Base-by-base conservation (phyloP, 64 coral and sea anemone species). In the Dendrophyllia cribrosa region DNA sequence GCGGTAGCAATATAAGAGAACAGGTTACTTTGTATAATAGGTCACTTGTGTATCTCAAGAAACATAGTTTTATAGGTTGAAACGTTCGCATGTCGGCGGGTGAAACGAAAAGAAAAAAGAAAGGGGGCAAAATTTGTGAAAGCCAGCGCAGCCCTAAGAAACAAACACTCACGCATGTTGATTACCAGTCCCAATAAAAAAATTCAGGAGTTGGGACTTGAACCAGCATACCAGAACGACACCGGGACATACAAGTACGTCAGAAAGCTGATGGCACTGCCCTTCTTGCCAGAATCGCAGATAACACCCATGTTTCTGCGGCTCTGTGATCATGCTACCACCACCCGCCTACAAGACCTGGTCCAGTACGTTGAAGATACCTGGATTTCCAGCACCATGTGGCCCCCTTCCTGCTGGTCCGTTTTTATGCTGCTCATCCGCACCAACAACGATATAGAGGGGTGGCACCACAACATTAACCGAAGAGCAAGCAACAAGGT, bases 381-480 rank as follows among this genome's bases (percentile, higher is more conserved):
- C 17, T 93, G 82, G 62, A 10, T 79, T 13, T 69, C 64, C 46
- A 78, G 75, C 22, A 79, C 72, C 0, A 58, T 70, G 48, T 88
- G 64, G 71, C 91, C 75, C 12, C 85, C 91, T n/a, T 72, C 34
- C 25, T 72, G 34, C 21, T 82, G 84, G 91, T 79, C 49, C 9
- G 84, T 87, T 0, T 88, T 47, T 34, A 93, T 76, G 59, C 45
- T 58, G 26, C 62, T 45, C 0, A 43, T 81, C 0, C 15, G 65
- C 3, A 88, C 72, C 7, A 91, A 81, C 51, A 93, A 81, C 65
- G 75, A 88, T 47, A 58, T 93, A 0, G 85, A 93, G 23, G 92
- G 84, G 20, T 93, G 91, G 91, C 83, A 93, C 60, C 48, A 93
- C 74, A 51, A 44, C 46, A 13, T 87, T 21, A 93, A 93, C 20